phyloP scores from a whole-genome alignment of 2,113 vertebrate species.

The Chlorodrepanis virens region DNA sequence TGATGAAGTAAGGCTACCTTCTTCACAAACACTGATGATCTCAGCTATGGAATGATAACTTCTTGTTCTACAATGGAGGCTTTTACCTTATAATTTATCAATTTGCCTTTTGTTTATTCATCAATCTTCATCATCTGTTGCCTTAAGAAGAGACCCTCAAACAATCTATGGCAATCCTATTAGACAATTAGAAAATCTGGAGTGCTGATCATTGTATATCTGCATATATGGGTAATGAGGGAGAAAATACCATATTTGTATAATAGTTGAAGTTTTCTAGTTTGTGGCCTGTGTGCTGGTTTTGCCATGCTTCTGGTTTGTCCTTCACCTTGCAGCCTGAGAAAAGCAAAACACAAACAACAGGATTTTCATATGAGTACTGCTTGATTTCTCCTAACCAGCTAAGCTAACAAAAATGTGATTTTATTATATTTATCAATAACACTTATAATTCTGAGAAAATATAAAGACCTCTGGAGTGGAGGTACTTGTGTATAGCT shows the following conservation, averaged over 20 bases:
- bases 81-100: background rate
- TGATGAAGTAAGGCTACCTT: background rate
- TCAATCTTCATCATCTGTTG: background rate
- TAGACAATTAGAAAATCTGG: background rate
- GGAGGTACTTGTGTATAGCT: background rate
- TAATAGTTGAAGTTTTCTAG: background rate
- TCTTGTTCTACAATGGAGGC: background rate
- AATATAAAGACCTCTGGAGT: background rate
- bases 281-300: background rate
- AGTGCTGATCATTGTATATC: background rate
- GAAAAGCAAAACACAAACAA: background rate
- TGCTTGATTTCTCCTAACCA: background rate
- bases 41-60: background rate
- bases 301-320: background rate
- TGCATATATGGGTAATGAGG: background rate
- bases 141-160: background rate
- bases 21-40: background rate
- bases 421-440: background rate
- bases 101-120: background rate
- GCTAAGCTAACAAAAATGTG: background rate
- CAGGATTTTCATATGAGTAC: background rate
- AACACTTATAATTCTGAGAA: background rate
- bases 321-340: background rate
- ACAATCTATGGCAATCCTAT: background rate
- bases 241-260: background rate